Conservation (phyloP, 2,888 invertebrate species). For the Autographa gamma region DNA sequence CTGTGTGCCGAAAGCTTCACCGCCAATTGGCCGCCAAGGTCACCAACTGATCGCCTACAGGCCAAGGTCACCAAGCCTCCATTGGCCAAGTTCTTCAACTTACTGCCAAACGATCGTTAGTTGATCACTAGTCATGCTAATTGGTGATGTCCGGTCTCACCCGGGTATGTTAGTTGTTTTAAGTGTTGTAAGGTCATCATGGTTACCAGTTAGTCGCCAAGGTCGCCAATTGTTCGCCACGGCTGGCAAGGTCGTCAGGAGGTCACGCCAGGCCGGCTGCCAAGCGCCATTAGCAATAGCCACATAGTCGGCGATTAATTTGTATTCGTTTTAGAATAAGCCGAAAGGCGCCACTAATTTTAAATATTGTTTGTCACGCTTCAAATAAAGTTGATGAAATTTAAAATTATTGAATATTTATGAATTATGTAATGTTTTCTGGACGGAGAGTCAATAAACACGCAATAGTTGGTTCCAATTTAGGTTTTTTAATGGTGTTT, state of each 20-base stretch:
- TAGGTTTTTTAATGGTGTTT: constrained; percentile 69
- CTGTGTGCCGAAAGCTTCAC: constrained; percentile 42
- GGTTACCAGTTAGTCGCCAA: constrained; percentile 58
- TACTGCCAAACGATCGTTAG: constrained; percentile 67
- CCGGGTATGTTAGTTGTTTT: constrained; percentile 58
- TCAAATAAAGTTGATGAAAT: constrained; percentile 82
- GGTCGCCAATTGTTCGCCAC: constrained; percentile 60
- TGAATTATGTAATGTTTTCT: constrained; percentile 83
- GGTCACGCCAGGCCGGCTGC: constrained; percentile 68
- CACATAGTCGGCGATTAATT: constrained; percentile 87
- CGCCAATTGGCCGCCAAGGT: constrained; percentile 60
- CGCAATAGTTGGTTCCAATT: constrained; percentile 89
- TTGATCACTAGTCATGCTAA: constrained; percentile 63
- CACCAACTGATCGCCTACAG: constrained; percentile 58
- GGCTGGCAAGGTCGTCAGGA: constrained; percentile 62
- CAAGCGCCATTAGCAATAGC: constrained; percentile 86
- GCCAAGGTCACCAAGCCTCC: constrained; percentile 54
- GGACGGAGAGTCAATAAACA: constrained; percentile 89
- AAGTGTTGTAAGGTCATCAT: constrained; percentile 59
- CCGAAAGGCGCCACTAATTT: constrained; percentile 82
- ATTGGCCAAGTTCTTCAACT: constrained; percentile 62
- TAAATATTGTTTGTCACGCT: constrained; percentile 82
- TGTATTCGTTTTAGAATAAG: constrained; percentile 89
- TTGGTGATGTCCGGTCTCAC: constrained; percentile 58
- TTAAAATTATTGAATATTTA: constrained; percentile 78